Conservation (phyloP, 2,113 vertebrate genomes). For the Chascanopsetta lugubris region DNA sequence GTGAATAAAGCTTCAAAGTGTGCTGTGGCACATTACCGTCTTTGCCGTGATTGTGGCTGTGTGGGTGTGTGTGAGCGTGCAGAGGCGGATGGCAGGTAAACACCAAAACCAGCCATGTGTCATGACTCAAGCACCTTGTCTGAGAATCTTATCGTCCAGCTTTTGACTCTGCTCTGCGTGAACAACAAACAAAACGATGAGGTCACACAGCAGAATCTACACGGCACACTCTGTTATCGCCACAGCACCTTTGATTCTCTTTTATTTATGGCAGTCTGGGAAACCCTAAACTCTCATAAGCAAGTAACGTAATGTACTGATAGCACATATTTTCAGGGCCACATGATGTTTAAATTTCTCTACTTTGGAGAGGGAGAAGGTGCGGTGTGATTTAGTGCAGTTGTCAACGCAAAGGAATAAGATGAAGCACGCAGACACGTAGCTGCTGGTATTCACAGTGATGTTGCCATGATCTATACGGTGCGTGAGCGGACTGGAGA, state of each 20-base stretch:
- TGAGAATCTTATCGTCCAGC: slow-evolving; percentile 23
- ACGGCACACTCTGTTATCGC: slow-evolving; percentile 25
- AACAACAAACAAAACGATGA: slow-evolving; percentile 34
- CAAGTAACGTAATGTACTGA: slow-evolving; percentile 35
- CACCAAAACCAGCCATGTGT: slow-evolving; percentile 51
- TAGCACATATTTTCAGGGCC: slow-evolving; percentile 27
- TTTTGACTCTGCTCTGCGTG: slow-evolving; percentile 45
- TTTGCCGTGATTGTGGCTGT: slow-evolving; percentile 17
- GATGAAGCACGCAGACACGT: slow-evolving; percentile 16
- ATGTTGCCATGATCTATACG: neutral
- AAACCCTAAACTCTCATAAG: slow-evolving; percentile 27
- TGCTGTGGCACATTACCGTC: slow-evolving; percentile 1
- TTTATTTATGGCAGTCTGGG: slow-evolving; percentile 23
- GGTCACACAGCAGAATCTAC: slow-evolving; percentile 41
- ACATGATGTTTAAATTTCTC: slow-evolving; percentile 33
- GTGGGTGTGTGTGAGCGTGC: slow-evolving; percentile 31
- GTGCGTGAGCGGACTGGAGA: neutral
- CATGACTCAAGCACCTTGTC: slow-evolving; percentile 30
- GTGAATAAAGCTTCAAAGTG: slow-evolving; percentile 25
- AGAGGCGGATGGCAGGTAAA: slow-evolving; percentile 61
- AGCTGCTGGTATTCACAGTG: slow-evolving; percentile 16
- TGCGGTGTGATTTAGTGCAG: slow-evolving; percentile 28
- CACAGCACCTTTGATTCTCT: slow-evolving; percentile 17
- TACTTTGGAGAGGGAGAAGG: slow-evolving; percentile 10
- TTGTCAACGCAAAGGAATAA: slow-evolving; percentile 19